These are phyloP conservation scores for Alviniconcha strummeri DNA, from an alignment of 2,888 invertebrate species.

Conservation along the genomic window DNA sequence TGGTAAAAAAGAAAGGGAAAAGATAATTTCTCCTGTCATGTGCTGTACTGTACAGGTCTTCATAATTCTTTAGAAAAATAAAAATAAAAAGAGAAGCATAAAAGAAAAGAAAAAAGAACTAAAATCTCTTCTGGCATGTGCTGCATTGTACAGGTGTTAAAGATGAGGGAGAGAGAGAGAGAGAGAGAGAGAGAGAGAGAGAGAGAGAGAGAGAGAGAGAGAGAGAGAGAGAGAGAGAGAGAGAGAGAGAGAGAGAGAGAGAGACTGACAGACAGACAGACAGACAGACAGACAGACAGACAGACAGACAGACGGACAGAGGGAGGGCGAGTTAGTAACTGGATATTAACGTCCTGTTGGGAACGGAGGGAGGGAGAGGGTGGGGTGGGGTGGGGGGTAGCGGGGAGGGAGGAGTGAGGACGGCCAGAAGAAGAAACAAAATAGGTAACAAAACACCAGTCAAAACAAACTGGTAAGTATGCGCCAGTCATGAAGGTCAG, in stretches of 20 bases:
- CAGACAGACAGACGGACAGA: neutral
- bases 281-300: neutral
- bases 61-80: too few species aligned
- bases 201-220: neutral
- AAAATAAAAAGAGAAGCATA: too few species aligned
- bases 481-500: too few species aligned
- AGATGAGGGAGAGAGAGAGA: neutral
- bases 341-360: too few species aligned
- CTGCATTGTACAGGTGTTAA: neutral
- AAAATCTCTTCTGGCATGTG: too few species aligned
- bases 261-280: neutral
- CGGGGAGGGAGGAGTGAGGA: neutral
- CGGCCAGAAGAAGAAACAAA: too few species aligned
- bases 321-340: neutral
- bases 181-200: neutral
- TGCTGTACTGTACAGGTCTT: too few species aligned
- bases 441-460: too few species aligned
- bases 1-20: too few species aligned
- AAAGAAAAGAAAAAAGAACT: too few species aligned
- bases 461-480: too few species aligned
- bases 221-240: slow-evolving; percentile 1
- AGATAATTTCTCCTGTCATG: too few species aligned
- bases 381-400: neutral
- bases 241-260: neutral
- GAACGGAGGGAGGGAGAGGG: neutral